Evolutionary conservation across 1,140 invertebrate genomes (phyloP), one percentile per base, ranked within the genome.

Genomic region (Berghia stephanieae): DNA sequence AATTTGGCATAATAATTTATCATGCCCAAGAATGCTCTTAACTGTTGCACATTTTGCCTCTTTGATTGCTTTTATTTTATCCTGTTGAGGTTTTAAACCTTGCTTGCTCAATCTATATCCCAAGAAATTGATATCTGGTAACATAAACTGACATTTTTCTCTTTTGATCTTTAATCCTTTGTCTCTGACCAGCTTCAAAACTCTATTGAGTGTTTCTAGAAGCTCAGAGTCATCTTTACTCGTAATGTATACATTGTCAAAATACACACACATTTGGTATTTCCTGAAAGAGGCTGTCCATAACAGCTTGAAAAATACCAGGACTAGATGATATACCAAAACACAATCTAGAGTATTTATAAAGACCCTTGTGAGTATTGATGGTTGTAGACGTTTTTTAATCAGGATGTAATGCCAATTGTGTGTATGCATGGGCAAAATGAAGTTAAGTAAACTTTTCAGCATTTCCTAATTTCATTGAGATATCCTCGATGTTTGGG

Each of bases 381-480:
- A 78, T 60, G 4, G 85, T 80, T 6, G 77, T 42, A n/a, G 38
- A 72, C 57, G 10, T 40, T 36, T 40, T 79, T 81, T 18, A 82
- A 1, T 80, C 66, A 1, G 85, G 83, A 78, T 83, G 80, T 3
- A 86, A 43, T 57, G 74, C 44, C 38, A 87, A 70, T 79, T 88
- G 86, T 34, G 74, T 73, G 72, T 85, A n/a, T n/a, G n/a, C n/a
- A n/a, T n/a, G n/a, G n/a, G n/a, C n/a, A n/a, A n/a, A n/a, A n/a
- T n/a, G n/a, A n/a, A n/a, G n/a, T n/a, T n/a, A n/a, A n/a, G n/a
- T n/a, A n/a, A n/a, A n/a, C n/a, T n/a, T n/a, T n/a, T n/a, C n/a
- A n/a, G 87, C n/a, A 83, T 83, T 36, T 83, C 70, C 16, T n/a
- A 27, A 10, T 85, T 67, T 76, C 85, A 81, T 57, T 1, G 76